A percentile compares a stretch with the other conserved stretches of the same genome.
Conservation (phyloP, 2,888 invertebrate genomes). For the Punctoribates punctum region DNA sequence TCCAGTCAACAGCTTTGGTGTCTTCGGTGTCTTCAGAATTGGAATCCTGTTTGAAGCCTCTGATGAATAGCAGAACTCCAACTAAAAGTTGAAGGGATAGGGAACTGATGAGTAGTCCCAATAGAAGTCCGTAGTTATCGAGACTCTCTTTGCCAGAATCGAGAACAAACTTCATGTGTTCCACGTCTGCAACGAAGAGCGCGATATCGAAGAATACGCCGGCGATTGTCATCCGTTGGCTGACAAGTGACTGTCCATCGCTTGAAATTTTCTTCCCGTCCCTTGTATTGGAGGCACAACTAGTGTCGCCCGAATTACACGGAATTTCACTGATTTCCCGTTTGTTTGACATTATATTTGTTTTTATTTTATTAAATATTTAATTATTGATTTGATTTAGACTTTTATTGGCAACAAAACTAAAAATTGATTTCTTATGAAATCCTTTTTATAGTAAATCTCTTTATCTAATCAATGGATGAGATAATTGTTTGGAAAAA, state of each 20-base stretch:
- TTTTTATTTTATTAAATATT: too few relatives aligned
- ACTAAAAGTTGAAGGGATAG: slow-evolving; percentile 45
- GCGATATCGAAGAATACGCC: slow-evolving; percentile 48
- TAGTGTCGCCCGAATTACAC: too few relatives aligned
- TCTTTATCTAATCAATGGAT: too few relatives aligned
- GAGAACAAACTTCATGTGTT: slow-evolving; percentile 47
- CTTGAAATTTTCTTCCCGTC: too few relatives aligned
- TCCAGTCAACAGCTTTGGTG: slow-evolving; percentile 23
- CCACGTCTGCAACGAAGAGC: slow-evolving; percentile 48
- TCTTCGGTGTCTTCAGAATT: slow-evolving; percentile 20
- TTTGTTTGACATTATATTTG: too few relatives aligned
- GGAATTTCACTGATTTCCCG: too few relatives aligned
- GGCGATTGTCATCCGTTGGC: slow-evolving; percentile 47
- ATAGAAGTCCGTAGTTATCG: slow-evolving; percentile 44
- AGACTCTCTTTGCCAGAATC: slow-evolving; percentile 44
- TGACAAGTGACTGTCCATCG: neutral
- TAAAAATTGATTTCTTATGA: too few relatives aligned
- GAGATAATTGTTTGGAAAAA: too few relatives aligned
- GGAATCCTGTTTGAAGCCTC: slow-evolving; percentile 43
- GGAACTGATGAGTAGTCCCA: slow-evolving; percentile 45
- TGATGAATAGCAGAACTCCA: neutral
- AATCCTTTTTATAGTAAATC: too few relatives aligned
- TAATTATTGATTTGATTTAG: too few relatives aligned
- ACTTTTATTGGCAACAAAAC: too few relatives aligned
- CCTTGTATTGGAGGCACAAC: too few relatives aligned